Conservation (phyloP, 2,888 invertebrate species). For the Drosophila siamana region DNA sequence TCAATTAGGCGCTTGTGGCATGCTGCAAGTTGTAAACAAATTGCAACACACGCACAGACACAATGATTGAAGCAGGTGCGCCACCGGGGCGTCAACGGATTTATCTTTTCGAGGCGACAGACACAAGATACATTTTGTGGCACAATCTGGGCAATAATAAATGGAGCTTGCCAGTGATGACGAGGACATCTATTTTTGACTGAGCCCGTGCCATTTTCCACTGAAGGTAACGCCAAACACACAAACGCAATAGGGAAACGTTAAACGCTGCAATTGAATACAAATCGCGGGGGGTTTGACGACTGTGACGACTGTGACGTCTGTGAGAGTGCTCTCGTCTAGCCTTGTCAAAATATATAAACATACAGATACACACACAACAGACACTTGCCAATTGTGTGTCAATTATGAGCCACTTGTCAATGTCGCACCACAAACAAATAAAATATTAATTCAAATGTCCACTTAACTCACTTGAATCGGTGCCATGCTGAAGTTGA, state of each 20-base stretch:
- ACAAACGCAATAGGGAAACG: background rate
- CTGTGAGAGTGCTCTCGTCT: constrained; percentile 4
- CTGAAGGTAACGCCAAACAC: background rate
- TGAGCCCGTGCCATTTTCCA: constrained; percentile 41
- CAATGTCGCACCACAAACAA: background rate
- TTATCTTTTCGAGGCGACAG: constrained; percentile 30
- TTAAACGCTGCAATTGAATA: constrained; percentile 10
- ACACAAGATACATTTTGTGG: constrained; percentile 24
- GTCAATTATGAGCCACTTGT: constrained; percentile 30
- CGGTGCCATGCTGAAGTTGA: constrained; percentile 39
- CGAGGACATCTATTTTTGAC: constrained; percentile 40
- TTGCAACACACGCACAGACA: constrained; percentile 1
- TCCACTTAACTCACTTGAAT: constrained; percentile 45
- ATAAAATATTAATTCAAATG: constrained; percentile 1
- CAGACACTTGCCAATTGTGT: constrained; percentile 26
- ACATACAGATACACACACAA: constrained; percentile 11
- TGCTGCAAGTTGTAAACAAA: constrained; percentile 43
- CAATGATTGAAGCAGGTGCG: constrained; percentile 41
- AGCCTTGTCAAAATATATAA: constrained; percentile 12
- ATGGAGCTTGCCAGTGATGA: constrained; percentile 23
- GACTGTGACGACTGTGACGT: no score
- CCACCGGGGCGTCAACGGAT: constrained; percentile 14
- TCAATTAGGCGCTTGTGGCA: constrained; percentile 41
- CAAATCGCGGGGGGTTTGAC: background rate
- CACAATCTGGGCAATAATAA: constrained; percentile 46